A percentile compares a stretch with the other conserved stretches of the same genome.
These are phyloP conservation scores for Babyrousa celebensis DNA, from an alignment of 2,797 vertebrate species.

Conservation along the genomic window DNA sequence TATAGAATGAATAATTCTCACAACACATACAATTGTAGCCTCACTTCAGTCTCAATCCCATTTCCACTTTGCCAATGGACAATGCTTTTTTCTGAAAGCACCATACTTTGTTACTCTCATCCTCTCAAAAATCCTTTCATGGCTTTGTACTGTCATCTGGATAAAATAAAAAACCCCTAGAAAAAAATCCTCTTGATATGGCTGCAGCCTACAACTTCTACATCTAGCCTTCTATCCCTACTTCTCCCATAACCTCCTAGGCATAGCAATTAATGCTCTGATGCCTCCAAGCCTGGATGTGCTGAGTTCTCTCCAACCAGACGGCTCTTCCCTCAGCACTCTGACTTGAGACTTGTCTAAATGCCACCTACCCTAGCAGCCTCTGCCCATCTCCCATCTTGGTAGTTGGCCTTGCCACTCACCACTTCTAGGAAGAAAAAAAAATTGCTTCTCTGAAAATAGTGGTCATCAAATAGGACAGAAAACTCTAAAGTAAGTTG, in stretches of 20 bases:
- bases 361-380: background rate
- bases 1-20: constrained; percentile 33
- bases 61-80: background rate
- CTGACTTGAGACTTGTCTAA: background rate
- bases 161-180: constrained; percentile 29
- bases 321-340: background rate
- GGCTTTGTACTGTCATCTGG: background rate
- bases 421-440: background rate
- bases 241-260: background rate
- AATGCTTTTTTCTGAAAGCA: constrained; percentile 19
- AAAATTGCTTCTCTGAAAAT: constrained; percentile 25
- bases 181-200: background rate
- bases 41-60: constrained; percentile 1
- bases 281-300: background rate
- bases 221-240: background rate
- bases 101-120: background rate
- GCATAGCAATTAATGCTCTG: background rate
- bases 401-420: background rate
- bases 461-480: background rate
- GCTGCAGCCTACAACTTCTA: background rate
- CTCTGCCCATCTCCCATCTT: background rate
- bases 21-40: background rate
- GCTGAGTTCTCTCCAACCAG: background rate
- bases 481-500: background rate
- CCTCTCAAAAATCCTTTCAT: background rate